A percentile compares a stretch with the other conserved stretches of the same genome.
phyloP scores from a whole-genome alignment of 2,113 vertebrate species.

The Psephotus haematonotus region DNA sequence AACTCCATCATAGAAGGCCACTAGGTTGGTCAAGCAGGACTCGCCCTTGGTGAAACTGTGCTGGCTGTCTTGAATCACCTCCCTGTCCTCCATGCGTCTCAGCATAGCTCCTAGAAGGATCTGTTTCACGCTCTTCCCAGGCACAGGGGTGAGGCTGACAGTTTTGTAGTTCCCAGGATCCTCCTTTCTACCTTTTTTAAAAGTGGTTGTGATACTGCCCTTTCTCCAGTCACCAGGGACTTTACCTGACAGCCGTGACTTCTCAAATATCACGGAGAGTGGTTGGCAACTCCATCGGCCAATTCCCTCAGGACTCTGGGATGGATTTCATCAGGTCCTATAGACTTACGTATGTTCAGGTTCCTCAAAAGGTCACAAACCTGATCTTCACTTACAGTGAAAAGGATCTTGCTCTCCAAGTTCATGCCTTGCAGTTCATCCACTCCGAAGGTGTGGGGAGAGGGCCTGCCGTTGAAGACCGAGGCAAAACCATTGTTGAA shows the following conservation, averaged over 20 bases:
- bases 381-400: background rate
- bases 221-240: background rate
- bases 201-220: background rate
- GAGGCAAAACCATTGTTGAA: background rate
- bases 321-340: background rate
- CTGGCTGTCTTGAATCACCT: background rate
- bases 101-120: background rate
- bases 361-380: background rate
- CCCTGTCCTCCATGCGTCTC: background rate
- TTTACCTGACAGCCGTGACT: background rate
- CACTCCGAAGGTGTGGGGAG: background rate
- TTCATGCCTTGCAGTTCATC: background rate
- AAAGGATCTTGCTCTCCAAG: background rate
- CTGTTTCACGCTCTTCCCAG: background rate
- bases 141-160: background rate
- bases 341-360: background rate
- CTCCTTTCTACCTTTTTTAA: background rate
- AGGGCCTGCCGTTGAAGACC: background rate
- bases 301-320: background rate
- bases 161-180: background rate
- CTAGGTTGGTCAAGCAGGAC: background rate
- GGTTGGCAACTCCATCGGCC: background rate
- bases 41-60: background rate
- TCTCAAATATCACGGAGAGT: background rate
- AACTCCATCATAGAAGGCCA: background rate